Conservation (phyloP, 2,113 vertebrate species). For the Sturnus vulgaris region DNA sequence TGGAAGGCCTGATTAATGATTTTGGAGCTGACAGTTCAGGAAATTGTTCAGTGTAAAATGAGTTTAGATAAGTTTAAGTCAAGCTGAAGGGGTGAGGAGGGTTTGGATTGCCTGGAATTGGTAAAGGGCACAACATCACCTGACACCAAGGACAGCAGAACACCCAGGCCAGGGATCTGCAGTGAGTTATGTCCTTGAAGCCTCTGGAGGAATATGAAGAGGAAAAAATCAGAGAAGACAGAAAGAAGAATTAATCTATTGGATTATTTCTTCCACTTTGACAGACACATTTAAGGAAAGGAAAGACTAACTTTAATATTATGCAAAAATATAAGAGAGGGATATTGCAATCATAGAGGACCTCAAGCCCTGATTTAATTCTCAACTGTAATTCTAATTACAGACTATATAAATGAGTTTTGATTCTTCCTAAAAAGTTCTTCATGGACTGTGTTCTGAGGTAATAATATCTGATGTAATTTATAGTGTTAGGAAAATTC, state of each 20-base stretch:
- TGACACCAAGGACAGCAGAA: background rate
- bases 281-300: slow-evolving; percentile 32
- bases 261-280: slow-evolving; percentile 10
- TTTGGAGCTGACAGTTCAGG: background rate
- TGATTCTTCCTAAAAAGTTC: slow-evolving; percentile 54
- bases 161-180: background rate
- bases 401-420: slow-evolving; percentile 64
- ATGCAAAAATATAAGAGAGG: slow-evolving; percentile 15
- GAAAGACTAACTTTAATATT: slow-evolving; percentile 36
- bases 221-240: background rate
- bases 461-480: slow-evolving; percentile 59
- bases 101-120: background rate
- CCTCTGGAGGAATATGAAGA: background rate
- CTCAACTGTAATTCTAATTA: slow-evolving; percentile 65
- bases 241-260: slow-evolving; percentile 27
- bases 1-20: background rate
- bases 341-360: slow-evolving; percentile 35
- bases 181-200: background rate
- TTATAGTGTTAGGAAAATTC: slow-evolving; percentile 45
- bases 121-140: rapidly evolving
- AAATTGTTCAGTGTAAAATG: rapidly evolving
- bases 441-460: slow-evolving; percentile 26
- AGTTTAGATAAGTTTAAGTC: background rate
- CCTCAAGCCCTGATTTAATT: slow-evolving; percentile 64
- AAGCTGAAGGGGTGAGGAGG: background rate